These are phyloP conservation scores for Rhopalosiphum nymphaeae DNA, from an alignment of 2,888 invertebrate species.

Conservation along the genomic window DNA sequence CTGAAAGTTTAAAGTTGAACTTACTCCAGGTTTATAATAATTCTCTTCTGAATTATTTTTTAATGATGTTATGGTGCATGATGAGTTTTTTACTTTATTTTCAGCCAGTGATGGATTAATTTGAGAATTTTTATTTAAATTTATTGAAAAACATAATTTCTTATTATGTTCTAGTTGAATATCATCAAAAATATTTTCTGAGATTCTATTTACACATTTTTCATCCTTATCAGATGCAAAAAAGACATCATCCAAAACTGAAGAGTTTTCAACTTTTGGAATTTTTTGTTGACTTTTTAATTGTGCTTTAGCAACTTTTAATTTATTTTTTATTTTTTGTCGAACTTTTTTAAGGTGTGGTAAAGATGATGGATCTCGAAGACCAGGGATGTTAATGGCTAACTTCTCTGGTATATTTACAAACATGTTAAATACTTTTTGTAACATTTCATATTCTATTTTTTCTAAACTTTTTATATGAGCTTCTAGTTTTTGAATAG, in stretches of 20 bases:
- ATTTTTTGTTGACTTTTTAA: conserved; percentile 68
- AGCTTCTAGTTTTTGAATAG: background rate
- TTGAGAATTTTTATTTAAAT: background rate
- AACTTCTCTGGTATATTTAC: conserved; percentile 77
- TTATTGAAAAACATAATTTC: background rate
- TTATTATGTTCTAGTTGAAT: background rate
- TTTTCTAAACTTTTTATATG: conserved; percentile 70
- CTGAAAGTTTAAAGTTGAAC: background rate
- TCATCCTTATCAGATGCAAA: background rate
- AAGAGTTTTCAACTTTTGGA: conserved; percentile 5
- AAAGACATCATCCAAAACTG: background rate
- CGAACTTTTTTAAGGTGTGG: conserved; percentile 75
- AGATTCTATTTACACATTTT: background rate
- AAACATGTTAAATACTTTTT: conserved; percentile 76
- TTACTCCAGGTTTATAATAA: background rate
- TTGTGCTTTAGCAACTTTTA: conserved; percentile 71
- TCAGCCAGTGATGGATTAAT: background rate
- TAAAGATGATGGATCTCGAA: conserved; percentile 71
- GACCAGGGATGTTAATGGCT: conserved; percentile 76
- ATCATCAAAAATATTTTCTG: background rate
- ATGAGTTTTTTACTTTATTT: background rate
- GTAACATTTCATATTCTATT: conserved; percentile 76
- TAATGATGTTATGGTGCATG: conserved; percentile 18
- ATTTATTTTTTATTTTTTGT: conserved; percentile 75
- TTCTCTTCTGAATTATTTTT: conserved; percentile 4